These are phyloP conservation scores for Cyphomyrmex costatus DNA, from an alignment of 1,140 invertebrate species.

Conservation along the genomic window DNA sequence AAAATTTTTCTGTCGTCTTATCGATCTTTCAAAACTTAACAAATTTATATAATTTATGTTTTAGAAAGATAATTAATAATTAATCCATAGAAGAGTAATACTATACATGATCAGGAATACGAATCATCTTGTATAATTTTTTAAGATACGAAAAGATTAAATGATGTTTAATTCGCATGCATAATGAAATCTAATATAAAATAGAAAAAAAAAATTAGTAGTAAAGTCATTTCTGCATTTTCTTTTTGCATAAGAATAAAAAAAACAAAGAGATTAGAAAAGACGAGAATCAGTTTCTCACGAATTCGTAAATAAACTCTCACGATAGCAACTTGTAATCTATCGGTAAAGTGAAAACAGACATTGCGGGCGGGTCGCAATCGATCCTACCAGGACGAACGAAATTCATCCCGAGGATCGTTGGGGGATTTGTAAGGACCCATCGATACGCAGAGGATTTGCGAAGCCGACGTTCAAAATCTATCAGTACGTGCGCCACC, in stretches of 20 bases:
- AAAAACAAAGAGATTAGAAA: neutral
- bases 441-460: conserved; percentile 62
- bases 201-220: neutral
- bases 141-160: neutral
- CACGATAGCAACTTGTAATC: conserved; percentile 52
- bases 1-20: neutral
- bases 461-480: conserved; percentile 61
- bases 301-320: conserved; percentile 17
- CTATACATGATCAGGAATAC: neutral
- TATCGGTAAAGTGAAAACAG: conserved; percentile 61
- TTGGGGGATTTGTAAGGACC: conserved; percentile 56
- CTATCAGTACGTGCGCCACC: conserved; percentile 52
- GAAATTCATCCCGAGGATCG: conserved; percentile 58
- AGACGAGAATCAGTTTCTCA: conserved; percentile 17
- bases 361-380: conserved; percentile 45
- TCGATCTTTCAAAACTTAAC: neutral
- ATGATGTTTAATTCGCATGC: neutral
- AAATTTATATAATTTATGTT: neutral
- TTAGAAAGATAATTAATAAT: neutral
- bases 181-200: neutral
- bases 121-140: neutral
- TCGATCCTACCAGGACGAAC: conserved; percentile 39
- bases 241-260: neutral
- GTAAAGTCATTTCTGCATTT: neutral
- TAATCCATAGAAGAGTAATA: neutral